phyloP scores from a whole-genome alignment of 2,113 vertebrate genomes.

The Ahaetulla prasina region DNA sequence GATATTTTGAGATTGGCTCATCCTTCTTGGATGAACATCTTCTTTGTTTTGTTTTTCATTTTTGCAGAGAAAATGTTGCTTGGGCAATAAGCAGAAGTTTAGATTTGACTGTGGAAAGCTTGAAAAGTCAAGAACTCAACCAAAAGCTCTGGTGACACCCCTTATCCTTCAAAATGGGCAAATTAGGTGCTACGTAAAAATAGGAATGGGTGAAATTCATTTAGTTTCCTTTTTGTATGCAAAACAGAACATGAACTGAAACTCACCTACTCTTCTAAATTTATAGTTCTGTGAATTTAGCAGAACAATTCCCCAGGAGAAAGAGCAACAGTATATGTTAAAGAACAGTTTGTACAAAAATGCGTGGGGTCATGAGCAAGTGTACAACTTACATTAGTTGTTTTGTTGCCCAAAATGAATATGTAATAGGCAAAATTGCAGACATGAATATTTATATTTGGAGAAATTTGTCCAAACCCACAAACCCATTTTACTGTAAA shows the following conservation, averaged over 20 bases:
- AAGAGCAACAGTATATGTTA: background rate
- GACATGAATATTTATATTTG: background rate
- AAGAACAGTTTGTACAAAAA: background rate
- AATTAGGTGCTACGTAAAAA: background rate
- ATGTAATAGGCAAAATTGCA: background rate
- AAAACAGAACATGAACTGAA: background rate
- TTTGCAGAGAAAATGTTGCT: background rate
- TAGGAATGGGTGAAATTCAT: background rate
- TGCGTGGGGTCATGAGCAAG: background rate
- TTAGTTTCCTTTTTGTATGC: background rate
- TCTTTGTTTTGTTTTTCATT: no score
- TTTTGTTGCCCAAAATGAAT: background rate
- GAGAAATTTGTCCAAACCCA: background rate
- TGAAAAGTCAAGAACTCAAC: background rate
- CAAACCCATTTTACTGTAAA: background rate
- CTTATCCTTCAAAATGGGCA: background rate
- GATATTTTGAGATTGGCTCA: background rate
- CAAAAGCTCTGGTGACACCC: background rate
- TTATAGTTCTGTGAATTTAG: background rate
- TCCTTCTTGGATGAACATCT: background rate
- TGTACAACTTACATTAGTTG: background rate
- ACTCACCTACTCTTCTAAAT: background rate
- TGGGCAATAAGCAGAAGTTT: fast-evolving
- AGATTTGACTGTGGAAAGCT: background rate
- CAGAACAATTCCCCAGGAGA: background rate